Evolutionary conservation across 2,797 vertebrate species (phyloP).

Genomic region (Smutsia gigantea): DNA sequence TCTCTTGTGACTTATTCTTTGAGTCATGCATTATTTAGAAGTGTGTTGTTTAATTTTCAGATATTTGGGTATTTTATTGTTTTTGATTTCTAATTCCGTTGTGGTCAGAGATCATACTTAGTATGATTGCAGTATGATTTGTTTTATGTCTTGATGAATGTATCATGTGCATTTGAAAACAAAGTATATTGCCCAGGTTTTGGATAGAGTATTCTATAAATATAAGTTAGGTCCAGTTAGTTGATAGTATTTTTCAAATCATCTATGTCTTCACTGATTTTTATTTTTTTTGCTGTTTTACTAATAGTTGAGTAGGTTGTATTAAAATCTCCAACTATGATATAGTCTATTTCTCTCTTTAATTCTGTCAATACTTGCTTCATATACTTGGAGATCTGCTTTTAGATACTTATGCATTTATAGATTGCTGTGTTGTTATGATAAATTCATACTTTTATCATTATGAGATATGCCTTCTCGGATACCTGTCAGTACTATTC

Average conservation of each 20-base stretch:
- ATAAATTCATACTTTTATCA: background rate
- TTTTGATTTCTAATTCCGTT: background rate
- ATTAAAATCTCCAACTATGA: background rate
- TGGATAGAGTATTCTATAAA: background rate
- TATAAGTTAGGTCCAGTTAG: too few species aligned
- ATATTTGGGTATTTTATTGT: constrained; percentile 24
- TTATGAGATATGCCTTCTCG: background rate
- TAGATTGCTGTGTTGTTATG: background rate
- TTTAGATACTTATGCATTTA: background rate
- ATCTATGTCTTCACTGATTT: background rate
- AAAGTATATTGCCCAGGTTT: background rate
- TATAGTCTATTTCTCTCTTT: background rate
- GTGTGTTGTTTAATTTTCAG: background rate
- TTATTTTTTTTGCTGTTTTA: background rate
- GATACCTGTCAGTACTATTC: background rate
- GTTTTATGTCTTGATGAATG: background rate
- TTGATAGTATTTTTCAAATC: background rate
- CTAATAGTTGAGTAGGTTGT: background rate
- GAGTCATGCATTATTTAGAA: background rate
- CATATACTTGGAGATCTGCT: background rate
- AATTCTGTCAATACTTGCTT: background rate
- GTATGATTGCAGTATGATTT: background rate
- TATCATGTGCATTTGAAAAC: background rate
- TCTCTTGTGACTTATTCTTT: constrained; percentile 32
- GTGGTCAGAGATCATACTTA: background rate